Percentiles rank a stretch among this genome's conserved stretches.
These are phyloP conservation scores for Pilophorus perplexus DNA, from an alignment of 2,888 invertebrate species.

Conservation along the genomic window DNA sequence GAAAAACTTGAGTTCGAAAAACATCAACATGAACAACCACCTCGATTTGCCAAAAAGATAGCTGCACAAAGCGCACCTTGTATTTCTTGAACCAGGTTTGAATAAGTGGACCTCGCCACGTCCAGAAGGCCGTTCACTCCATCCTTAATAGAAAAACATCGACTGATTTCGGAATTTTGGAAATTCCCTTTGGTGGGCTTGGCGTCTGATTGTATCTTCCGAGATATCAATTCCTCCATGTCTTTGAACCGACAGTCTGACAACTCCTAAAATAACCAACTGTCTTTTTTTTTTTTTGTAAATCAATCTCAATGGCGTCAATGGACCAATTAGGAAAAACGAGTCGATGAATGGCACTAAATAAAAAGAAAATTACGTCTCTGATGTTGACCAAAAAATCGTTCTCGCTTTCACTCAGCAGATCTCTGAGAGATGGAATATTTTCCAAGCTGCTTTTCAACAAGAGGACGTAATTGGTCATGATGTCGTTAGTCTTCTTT, in stretches of 20 bases:
- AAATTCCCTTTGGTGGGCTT: slow-evolving; percentile 57
- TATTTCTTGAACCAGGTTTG: slow-evolving; percentile 80
- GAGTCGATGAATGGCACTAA: no score
- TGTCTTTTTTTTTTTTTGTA: no score
- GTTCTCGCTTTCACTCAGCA: slow-evolving; percentile 43
- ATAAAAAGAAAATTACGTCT: slow-evolving; percentile 40
- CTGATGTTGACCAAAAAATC: slow-evolving; percentile 48
- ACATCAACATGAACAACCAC: no score
- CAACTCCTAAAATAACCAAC: slow-evolving; percentile 51
- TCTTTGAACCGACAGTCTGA: slow-evolving; percentile 53
- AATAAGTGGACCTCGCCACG: slow-evolving; percentile 77
- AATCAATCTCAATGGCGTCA: no score
- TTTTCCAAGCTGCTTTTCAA: slow-evolving; percentile 74
- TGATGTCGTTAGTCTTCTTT: slow-evolving; percentile 64
- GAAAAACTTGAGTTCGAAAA: no score
- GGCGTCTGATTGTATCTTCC: slow-evolving; percentile 60
- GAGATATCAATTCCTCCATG: slow-evolving; percentile 57
- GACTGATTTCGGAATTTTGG: slow-evolving; percentile 60
- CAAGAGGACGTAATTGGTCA: slow-evolving; percentile 72
- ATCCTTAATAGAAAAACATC: slow-evolving; percentile 74
- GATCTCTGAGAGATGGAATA: slow-evolving; percentile 63
- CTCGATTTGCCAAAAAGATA: no score
- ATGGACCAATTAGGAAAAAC: no score
- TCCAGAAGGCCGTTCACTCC: slow-evolving; percentile 77
- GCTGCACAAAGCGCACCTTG: no score